Base-by-base conservation (phyloP, 1,140 invertebrate genomes). In the Ips typographus region DNA sequence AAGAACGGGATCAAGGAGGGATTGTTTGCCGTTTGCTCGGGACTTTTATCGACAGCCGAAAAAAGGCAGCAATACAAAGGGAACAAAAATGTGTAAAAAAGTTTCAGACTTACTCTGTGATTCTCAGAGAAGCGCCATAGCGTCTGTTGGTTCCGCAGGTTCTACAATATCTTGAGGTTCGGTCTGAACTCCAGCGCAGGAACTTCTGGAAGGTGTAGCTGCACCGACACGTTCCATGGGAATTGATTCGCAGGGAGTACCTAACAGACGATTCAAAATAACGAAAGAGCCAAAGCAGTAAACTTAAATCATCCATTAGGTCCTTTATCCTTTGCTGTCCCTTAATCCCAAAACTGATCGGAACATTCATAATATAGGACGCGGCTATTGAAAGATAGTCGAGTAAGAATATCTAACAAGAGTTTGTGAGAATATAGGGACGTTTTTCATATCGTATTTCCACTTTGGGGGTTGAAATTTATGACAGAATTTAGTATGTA, bases 151-250 rank as follows among this genome's bases (percentile, higher is more conserved):
- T 65, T 76, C 75, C 37, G 56, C 56, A 51, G 22, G 22, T 36
- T 55, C 52, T 40, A 68, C 57, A 51, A 55, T 59, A 58, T 76
- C 75, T 44, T 56, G 62, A 39, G 74, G 75, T 55, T 76, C 75
- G 57, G 72, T 66, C 22, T 71, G 72, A 7, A 67, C 71, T 38
- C 73, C 73, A 6, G 74, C 71, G 51, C 74, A 77, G 40, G 76
- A 77, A 59, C 73, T 73, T 49, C 72, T 67, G 8, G 74, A 76
- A n/a, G 76, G 74, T 42, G 76, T 77, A 51, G 73, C 74, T 6
- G 71, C 71, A 37, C 69, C 72, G 8, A 76, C 66, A 37, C 59
- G 65, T 62, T 76, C 73, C 76, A 77, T 75, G n/a, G 72, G 61
- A 53, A 76, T 76, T 8, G 67, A 63, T 58, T 77, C 76, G 7